These are phyloP conservation scores for Misgurnus anguillicaudatus DNA, from an alignment of 2,113 vertebrate genomes.

Conservation along the genomic window DNA sequence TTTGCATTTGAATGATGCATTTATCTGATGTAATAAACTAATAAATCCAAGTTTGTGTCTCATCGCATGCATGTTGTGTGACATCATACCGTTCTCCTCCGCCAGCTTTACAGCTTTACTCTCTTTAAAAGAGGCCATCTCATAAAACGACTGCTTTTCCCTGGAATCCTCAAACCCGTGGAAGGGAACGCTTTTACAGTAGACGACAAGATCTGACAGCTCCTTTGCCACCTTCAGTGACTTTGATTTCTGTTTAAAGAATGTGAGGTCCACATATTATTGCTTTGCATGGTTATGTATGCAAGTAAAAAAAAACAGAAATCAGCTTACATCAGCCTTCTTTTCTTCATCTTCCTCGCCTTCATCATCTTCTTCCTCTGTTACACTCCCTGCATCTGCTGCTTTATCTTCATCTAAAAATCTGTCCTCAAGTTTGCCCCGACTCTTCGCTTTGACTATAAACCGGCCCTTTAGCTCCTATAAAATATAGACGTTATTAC, in stretches of 20 bases:
- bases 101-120: slow-evolving; percentile 80
- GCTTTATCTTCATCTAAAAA: slow-evolving; percentile 58
- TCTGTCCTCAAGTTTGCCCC: slow-evolving; percentile 80
- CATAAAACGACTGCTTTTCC: slow-evolving; percentile 80
- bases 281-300: background rate
- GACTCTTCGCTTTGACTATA: slow-evolving; percentile 91
- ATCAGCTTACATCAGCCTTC: slow-evolving; percentile 49
- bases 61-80: background rate
- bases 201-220: slow-evolving; percentile 89
- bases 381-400: slow-evolving; percentile 77
- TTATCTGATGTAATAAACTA: background rate
- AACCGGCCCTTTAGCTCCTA: slow-evolving; percentile 93
- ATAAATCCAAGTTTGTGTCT: background rate
- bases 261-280: background rate
- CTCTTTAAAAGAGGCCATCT: slow-evolving; percentile 91
- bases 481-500: background rate
- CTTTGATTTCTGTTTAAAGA: slow-evolving; percentile 71
- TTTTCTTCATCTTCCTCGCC: slow-evolving; percentile 74
- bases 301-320: background rate
- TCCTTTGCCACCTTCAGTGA: slow-evolving; percentile 84
- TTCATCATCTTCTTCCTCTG: slow-evolving; percentile 89
- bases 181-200: slow-evolving; percentile 92
- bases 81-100: slow-evolving; percentile 81
- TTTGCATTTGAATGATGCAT: background rate
- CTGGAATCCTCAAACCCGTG: slow-evolving; percentile 77